Base-by-base conservation (phyloP, 2,888 invertebrate species). In the Drosophila gaucha region DNA sequence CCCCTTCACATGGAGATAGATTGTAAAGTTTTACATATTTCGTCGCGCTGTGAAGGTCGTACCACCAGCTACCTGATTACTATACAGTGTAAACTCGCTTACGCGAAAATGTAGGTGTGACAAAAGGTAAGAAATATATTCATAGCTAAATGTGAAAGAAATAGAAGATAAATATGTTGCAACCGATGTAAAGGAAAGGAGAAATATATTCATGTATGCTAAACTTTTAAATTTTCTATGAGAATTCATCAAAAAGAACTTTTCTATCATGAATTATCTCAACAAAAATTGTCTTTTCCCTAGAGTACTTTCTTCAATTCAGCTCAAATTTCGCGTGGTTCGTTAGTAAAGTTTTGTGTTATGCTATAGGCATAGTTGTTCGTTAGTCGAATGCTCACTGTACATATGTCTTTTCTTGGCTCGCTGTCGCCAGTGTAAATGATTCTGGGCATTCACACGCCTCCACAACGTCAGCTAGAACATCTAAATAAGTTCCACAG, bases 31-130 rank as follows among this genome's bases (percentile, higher is more conserved):
- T 51, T 44, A 24, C 20, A 49, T 58, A 58, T 58, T 49, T 36
- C 16, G 16, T 28, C 33, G 38, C 12, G 63, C 26, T 33, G 31
- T 18, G 62, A 74, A 74, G 74, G 69, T 49, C 56, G 39, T 28
- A 20, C 30, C 26, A 50, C 35, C 35, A 41, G 44, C 36, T 36
- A 26, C 30, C 33, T 22, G 41, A 39, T 51, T 63, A 33, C 26
- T 14, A 30, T 31, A 54, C 31, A 14, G 51, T 51, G 4, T 6
- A 2, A 4, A 4, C 26, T 47, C 35, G 20, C 35, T 49, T 22
- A 22, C 12, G 16, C 33, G 31, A 26, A 41, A 14, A 16, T 1
- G 16, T 5, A 16, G 6, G 3, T 28, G 6, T 16, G 43, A 12
- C n/a, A 16, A 28, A 30, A 12, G 9, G 2, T 30, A 30, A 8